Percentiles rank a stretch among this genome's conserved stretches.
Conservation (phyloP, 1,140 invertebrate species). For the Drosophila trapezifrons region DNA sequence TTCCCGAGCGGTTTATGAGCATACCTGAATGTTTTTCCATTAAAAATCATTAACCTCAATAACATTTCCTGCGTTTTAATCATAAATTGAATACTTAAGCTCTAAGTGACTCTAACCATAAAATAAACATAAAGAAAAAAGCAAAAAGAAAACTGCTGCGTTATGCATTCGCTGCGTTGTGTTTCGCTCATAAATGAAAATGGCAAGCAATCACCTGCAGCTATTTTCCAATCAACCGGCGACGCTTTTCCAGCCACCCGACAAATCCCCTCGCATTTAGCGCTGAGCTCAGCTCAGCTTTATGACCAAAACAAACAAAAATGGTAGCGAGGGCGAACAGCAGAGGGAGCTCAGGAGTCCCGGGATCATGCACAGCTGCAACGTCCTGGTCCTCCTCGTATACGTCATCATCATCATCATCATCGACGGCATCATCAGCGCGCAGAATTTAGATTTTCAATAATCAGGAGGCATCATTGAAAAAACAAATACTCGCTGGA, state of each 20-base stretch:
- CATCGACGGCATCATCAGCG: constrained; percentile 36
- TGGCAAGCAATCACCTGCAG: constrained; percentile 74
- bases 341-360: not conserved
- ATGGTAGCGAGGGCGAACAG: constrained; percentile 5
- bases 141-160: constrained; percentile 18
- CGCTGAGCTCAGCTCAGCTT: constrained; percentile 66
- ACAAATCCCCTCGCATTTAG: constrained; percentile 58
- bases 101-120: constrained; percentile 8
- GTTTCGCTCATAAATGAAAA: constrained; percentile 73
- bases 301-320: constrained; percentile 62
- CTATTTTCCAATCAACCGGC: constrained; percentile 76
- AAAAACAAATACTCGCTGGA: constrained; percentile 78
- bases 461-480: constrained; percentile 82
- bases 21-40: not conserved
- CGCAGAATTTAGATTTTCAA: constrained; percentile 79
- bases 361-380: constrained; percentile 39
- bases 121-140: not conserved
- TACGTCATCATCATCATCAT: constrained; percentile 37
- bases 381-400: constrained; percentile 33
- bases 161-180: constrained; percentile 27
- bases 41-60: not conserved
- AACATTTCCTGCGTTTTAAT: constrained; percentile 2
- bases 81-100: not conserved
- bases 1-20: too few relatives aligned
- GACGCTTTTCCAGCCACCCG: constrained; percentile 45